Evolutionary conservation across 2,797 vertebrate species (phyloP).

Genomic region (Chlorospingus semifuscus): DNA sequence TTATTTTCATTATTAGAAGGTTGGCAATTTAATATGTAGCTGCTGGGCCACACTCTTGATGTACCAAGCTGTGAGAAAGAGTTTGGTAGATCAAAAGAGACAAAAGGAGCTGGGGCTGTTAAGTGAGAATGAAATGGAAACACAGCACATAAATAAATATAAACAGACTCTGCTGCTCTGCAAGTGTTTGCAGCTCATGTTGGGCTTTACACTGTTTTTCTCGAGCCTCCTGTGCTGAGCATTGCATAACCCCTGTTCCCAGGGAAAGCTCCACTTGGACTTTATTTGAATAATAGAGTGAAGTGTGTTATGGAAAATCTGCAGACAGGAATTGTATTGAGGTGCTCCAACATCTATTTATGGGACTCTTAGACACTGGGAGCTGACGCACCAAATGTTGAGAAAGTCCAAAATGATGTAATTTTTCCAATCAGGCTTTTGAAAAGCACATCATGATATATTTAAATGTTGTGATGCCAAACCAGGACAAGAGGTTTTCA

Average conservation of each 20-base stretch:
- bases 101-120: neutral
- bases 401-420: constrained; percentile 54
- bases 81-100: neutral
- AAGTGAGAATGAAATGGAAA: neutral
- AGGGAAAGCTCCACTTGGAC: constrained; percentile 25
- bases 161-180: neutral
- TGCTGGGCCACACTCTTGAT: neutral
- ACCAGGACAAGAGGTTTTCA: neutral
- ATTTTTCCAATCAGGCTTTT: constrained; percentile 55
- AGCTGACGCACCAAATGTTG: constrained; percentile 25
- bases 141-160: neutral
- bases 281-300: constrained; percentile 37
- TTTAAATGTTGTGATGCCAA: neutral
- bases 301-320: constrained; percentile 54
- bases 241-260: constrained; percentile 37
- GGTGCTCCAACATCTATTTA: constrained; percentile 60
- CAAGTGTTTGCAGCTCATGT: neutral
- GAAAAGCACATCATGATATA: neutral
- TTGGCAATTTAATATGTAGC: neutral
- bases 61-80: neutral
- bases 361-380: constrained; percentile 12
- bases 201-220: constrained; percentile 19
- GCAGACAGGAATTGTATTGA: constrained; percentile 7
- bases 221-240: neutral
- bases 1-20: neutral